Percentiles rank a stretch among this genome's conserved stretches.
These are phyloP conservation scores for Psilopsiagon aurifrons DNA, from an alignment of 2,113 vertebrate genomes.

Conservation along the genomic window DNA sequence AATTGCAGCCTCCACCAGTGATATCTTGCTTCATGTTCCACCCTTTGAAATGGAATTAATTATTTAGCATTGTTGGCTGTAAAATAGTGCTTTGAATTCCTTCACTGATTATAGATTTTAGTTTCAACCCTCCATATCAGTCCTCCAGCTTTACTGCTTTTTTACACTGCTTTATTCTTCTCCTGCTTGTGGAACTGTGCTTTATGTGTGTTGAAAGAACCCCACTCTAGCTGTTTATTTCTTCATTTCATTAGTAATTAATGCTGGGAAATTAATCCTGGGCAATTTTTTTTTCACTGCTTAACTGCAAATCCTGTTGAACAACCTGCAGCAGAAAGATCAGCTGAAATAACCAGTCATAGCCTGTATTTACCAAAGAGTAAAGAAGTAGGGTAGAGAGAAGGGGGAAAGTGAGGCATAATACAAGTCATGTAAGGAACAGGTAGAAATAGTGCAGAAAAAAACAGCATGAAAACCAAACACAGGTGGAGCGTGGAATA, in stretches of 20 bases:
- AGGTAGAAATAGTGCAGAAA: not conserved
- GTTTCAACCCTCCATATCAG: not conserved
- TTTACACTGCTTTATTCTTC: not conserved
- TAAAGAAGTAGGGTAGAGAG: not conserved
- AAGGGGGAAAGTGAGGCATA: not conserved
- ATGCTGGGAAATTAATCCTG: too few species aligned
- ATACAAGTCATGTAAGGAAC: not conserved
- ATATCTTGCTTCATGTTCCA: not conserved
- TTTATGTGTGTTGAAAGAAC: not conserved
- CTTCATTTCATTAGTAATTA: slow-evolving; percentile 10
- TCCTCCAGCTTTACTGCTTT: not conserved
- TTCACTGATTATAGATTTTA: slow-evolving; percentile 11
- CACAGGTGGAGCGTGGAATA: not conserved
- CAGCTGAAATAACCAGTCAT: not conserved
- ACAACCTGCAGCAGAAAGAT: not conserved
- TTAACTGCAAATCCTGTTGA: not conserved
- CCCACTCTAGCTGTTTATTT: slow-evolving; percentile 13
- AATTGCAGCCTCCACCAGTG: not conserved
- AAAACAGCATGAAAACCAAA: not conserved
- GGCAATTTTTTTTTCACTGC: not conserved
- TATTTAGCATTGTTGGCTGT: not conserved
- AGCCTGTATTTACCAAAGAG: not conserved
- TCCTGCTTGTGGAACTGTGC: not conserved
- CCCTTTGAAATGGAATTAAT: slow-evolving; percentile 30
- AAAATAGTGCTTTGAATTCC: not conserved